Base-by-base conservation (phyloP, 2,888 invertebrate species). In the Caenorhabditis sulstoni region DNA sequence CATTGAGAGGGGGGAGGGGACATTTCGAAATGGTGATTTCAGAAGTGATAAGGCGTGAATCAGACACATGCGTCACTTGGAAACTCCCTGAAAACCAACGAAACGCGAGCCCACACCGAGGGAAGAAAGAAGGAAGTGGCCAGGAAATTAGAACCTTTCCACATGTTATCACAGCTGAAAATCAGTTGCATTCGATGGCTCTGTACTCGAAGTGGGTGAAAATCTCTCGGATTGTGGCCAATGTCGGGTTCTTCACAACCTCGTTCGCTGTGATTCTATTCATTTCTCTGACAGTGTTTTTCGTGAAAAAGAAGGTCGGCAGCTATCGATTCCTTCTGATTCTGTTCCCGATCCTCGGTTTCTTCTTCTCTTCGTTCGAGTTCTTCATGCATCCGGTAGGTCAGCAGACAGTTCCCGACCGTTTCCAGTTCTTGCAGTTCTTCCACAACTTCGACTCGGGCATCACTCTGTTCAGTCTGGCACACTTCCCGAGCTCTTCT, bases 281-380 rank as follows among this genome's bases (percentile, higher is more conserved):
- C 44, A 3, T 58, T 8, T 20, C 44, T 12, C n/a, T 58, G 11
- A 58, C 58, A 5, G n/a, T 58, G 41, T 58, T 44, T 14, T 58
- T 41, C n/a, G 58, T 58, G 20, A 58, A 58, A 20, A 44, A 58
- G 20, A 41, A 58, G 22, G 44, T 58, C 12, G 58, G 58, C 37
- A 58, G 58, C 44, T 58, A 58, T 8, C 18, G 58, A 23, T 44
- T 44, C 44, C 44, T 58, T 1, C 23, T 58, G 8, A 14, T 58
- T 1, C 22, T 58, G 5, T 23, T 58, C 9, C 58, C 58, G 14
- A 22, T 58, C 0, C 20, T 44, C 7, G 58, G 58, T 1, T 58
- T 58, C 23, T 22, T 44, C 18, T 44, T 58, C 44, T 41, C 44
- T 0, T 41, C 58, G 0, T 44, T 58, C 23, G 58, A 58, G 20